A percentile compares a stretch with the other conserved stretches of the same genome.
Conservation (phyloP, 1,140 invertebrate genomes). For the Acromyrmex heyeri region DNA sequence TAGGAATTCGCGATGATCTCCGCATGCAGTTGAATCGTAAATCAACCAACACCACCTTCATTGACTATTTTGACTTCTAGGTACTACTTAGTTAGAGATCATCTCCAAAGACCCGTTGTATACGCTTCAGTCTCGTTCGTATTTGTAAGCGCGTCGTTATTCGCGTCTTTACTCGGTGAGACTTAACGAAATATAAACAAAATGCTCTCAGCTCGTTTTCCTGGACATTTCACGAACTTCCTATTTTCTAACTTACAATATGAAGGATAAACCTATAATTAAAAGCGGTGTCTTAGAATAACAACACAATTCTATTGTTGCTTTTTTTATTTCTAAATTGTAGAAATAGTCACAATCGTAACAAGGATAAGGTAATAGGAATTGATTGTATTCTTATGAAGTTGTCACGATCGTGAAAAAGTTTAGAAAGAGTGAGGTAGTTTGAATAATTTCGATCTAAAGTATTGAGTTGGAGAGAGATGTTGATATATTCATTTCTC, state of each 20-base stretch:
- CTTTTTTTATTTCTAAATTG: not conserved
- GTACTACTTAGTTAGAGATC: conserved; percentile 16
- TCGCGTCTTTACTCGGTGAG: not conserved
- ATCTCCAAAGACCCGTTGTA: conserved; percentile 3
- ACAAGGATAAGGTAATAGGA: too few species aligned
- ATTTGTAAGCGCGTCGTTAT: conserved; percentile 23
- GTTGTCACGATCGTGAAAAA: too few species aligned
- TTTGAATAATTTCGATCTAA: too few species aligned
- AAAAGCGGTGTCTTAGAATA: not conserved
- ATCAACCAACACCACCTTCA: conserved; percentile 34
- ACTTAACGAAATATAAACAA: conserved; percentile 28
- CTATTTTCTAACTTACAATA: conserved; percentile 3
- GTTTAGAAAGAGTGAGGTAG: too few species aligned
- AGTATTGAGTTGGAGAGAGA: too few species aligned
- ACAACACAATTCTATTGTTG: not conserved
- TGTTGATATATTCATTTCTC: too few species aligned
- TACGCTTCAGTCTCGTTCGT: not conserved
- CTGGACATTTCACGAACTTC: conserved; percentile 34
- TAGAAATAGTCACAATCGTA: not conserved
- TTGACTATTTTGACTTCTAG: conserved; percentile 49
- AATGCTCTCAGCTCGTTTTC: not conserved
- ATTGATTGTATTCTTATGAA: too few species aligned
- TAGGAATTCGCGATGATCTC: not conserved
- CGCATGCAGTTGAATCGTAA: not conserved
- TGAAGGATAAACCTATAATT: not conserved